Evolutionary conservation across 1,140 invertebrate species (phyloP), one percentile per base, ranked within the genome.

Genomic region (Drosophila nigromelanica): DNA sequence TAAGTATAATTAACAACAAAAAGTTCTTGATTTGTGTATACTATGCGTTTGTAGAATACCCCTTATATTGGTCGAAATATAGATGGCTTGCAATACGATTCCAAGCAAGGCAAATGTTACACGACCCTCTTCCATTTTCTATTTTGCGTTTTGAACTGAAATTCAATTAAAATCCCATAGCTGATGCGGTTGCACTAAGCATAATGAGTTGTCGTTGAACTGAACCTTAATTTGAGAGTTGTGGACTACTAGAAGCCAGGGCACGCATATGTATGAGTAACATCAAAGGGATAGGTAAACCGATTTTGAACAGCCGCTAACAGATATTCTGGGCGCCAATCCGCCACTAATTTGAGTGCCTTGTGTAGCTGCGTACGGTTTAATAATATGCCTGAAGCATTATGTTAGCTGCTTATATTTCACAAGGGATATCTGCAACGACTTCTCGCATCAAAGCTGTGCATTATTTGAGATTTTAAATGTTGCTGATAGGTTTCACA

Each of bases 241-340:
- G 35, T 18, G 18, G 15, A 6, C 1, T 62, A 4, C 18, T 11
- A 12, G 11, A 24, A 2, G 21, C 74, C 63, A 11, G 18, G 47
- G 80, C 14, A 48, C 71, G 72, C 52, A 14, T 68, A 33, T 8
- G 7, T 35, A 70, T 63, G 60, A 43, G 47, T 47, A 40, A 80
- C 77, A 86, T 86, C 81, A 85, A 85, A 85, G 73, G 61, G 69
- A 86, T 77, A 76, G 81, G 80, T 86, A 68, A 74, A 74, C 64
- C 61, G 81, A 67, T 86, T 80, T 63, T 77, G 68, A 63, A 61
- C 73, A 62, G 54, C 64, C 42, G 52, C 43, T 61, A 43, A 27
- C 45, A 51, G 45, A 68, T 43, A 52, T 68, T 43, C 18, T 18
- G 1, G 18, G 18, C 18, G 18, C 18, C 18, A 18, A 18, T 18